Percentiles rank a stretch among this genome's conserved stretches.
These are phyloP conservation scores for Pachyramphus minor DNA, from an alignment of 2,113 vertebrate genomes.

Conservation along the genomic window DNA sequence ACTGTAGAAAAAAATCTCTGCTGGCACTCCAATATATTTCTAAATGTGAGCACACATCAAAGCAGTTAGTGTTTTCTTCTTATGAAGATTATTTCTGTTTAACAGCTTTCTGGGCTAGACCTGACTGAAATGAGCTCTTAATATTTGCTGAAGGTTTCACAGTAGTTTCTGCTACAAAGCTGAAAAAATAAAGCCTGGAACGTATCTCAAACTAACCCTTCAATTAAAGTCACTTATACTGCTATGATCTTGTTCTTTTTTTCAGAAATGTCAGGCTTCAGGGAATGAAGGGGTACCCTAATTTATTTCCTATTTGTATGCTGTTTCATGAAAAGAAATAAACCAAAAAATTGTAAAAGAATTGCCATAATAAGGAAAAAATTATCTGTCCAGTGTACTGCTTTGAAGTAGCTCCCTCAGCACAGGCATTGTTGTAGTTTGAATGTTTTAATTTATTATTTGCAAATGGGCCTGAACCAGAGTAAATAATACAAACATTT, in stretches of 20 bases:
- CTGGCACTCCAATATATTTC: background rate
- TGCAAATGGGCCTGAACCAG: background rate
- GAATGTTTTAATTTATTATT: background rate
- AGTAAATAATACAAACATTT: fast-evolving
- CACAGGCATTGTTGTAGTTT: background rate
- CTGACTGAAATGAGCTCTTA: background rate
- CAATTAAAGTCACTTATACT: background rate
- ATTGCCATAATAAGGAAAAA: background rate
- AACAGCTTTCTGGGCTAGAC: background rate
- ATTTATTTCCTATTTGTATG: background rate
- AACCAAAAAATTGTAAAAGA: background rate
- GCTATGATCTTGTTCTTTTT: background rate
- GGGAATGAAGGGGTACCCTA: background rate
- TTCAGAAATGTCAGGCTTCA: background rate
- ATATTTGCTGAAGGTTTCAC: background rate
- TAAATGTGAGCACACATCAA: background rate
- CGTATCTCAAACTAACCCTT: background rate
- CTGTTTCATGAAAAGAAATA: background rate
- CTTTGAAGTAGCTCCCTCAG: background rate
- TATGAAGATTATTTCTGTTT: background rate
- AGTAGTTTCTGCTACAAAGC: background rate
- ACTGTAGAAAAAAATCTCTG: background rate
- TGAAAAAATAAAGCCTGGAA: background rate
- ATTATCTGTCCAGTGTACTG: background rate
- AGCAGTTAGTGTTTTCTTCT: background rate